Evolutionary conservation across 2,113 vertebrate species (phyloP).

Genomic region (Myotis davidii): DNA sequence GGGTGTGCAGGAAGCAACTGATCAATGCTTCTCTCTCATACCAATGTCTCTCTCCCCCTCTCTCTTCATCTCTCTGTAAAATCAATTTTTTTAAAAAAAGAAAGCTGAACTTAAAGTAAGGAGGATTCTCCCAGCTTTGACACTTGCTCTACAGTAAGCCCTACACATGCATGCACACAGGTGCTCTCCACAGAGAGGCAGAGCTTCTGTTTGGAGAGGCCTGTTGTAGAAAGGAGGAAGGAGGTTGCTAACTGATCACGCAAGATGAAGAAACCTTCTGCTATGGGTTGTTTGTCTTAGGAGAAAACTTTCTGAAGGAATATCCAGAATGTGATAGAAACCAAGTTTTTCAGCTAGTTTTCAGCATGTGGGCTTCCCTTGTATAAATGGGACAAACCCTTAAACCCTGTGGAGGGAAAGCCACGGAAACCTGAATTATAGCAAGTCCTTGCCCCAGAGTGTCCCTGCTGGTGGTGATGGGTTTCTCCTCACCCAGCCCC

Average conservation of each 20-base stretch:
- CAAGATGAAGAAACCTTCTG: not conserved
- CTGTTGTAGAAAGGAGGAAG: not conserved
- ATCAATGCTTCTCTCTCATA: not conserved
- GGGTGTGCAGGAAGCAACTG: not conserved
- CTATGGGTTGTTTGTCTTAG: not conserved
- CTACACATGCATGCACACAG: rapidly evolving
- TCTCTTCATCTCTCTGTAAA: not conserved
- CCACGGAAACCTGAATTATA: not conserved
- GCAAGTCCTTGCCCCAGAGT: not conserved
- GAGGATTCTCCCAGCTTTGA: not conserved
- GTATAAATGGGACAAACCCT: not conserved
- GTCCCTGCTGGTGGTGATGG: not conserved
- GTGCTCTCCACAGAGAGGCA: not conserved
- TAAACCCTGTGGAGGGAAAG: not conserved
- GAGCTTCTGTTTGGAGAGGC: not conserved
- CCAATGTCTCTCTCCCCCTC: not conserved
- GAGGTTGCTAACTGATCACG: not conserved
- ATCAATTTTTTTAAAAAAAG: not conserved
- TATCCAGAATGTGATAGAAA: not conserved
- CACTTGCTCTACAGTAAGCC: not conserved
- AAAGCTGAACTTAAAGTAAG: not conserved
- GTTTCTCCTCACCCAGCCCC: not conserved
- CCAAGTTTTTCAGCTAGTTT: not conserved
- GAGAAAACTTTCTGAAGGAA: not conserved
- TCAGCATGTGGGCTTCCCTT: not conserved